A percentile compares a stretch with the other conserved stretches of the same genome.
phyloP scores from a whole-genome alignment of 2,797 vertebrate genomes.

The Champsocephalus esox region DNA sequence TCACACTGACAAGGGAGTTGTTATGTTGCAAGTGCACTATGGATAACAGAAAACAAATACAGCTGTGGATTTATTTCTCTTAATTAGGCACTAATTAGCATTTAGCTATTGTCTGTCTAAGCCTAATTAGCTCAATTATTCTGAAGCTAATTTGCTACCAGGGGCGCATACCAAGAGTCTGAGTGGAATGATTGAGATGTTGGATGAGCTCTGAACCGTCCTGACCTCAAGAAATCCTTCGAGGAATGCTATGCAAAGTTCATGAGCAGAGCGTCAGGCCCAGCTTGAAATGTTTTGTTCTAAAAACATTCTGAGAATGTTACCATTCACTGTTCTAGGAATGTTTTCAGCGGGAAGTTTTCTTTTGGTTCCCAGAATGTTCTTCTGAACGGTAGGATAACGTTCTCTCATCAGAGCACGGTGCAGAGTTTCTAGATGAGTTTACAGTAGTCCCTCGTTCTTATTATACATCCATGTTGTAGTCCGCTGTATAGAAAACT shows the following conservation, averaged over 20 bases:
- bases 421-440: too few species aligned
- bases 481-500: too few species aligned
- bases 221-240: slow-evolving; percentile 53
- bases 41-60: slow-evolving; percentile 72
- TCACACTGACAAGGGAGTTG: slow-evolving; percentile 58
- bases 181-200: slow-evolving; percentile 70
- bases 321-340: too few species aligned
- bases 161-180: slow-evolving; percentile 55
- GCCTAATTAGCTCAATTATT: slow-evolving; percentile 81
- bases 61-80: slow-evolving; percentile 75
- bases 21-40: slow-evolving; percentile 63
- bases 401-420: too few species aligned
- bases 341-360: too few species aligned
- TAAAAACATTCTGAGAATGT: too few species aligned
- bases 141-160: slow-evolving; percentile 70
- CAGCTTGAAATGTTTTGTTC: too few species aligned
- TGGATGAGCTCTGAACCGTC: slow-evolving; percentile 47
- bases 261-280: slow-evolving; percentile 2
- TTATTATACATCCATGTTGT: too few species aligned
- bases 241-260: slow-evolving; percentile 25
- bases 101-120: slow-evolving; percentile 79
- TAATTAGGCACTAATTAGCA: slow-evolving; percentile 79
- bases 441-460: too few species aligned
- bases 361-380: too few species aligned
- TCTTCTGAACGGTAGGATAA: too few species aligned